Base-by-base conservation (phyloP, 2,797 vertebrate species). In the Chrosomus eos region DNA sequence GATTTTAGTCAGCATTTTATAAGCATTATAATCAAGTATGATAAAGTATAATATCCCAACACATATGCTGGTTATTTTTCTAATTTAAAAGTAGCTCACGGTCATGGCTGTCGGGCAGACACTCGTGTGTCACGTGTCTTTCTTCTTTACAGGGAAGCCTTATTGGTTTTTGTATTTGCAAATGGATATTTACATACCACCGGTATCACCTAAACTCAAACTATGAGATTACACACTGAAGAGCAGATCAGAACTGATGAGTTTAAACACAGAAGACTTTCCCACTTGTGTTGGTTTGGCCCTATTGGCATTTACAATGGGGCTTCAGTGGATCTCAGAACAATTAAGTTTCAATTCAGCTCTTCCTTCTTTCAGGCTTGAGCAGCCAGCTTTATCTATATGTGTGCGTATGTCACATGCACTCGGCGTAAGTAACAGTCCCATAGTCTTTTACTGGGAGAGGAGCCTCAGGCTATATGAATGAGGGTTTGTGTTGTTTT, bases 301-400 rank as follows among this genome's bases (percentile, higher is more conserved):
- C 43, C 19, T 53, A 3, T 74, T 64, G 5, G 8, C 19, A 14
- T 43, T 60, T 51, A 67, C 60, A 83, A 53, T 43, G 4, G 7
- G n/a, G 36, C 36, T 84, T 60, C 13, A 16, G 2, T 38, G 70
- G 16, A 21, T 40, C 70, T 45, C n/a, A 19, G 7, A 75, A 55
- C 64, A 60, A 8, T 36, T 71, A 3, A 18, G 18, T n/a, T 76
- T 78, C 36, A 43, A 11, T 55, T 19, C 38, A 43, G 60, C 60
- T 45, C 60, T 31, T 67, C 43, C 26, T 60, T 11, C 62, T 38
- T 51, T 86, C 68, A 84, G 33, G 53, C 70, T 74, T 60, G 64
- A 82, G 60, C 80, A 60, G 58, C 80, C 72, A 81, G 16, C 68
- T 83, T 68, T 75, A 79, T 77, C 78, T 85, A 71, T 83, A 53